Percentiles rank a stretch among this genome's conserved stretches.
These are phyloP conservation scores for Notospermus geniculatus DNA, from an alignment of 1,140 invertebrate genomes.

Conservation along the genomic window DNA sequence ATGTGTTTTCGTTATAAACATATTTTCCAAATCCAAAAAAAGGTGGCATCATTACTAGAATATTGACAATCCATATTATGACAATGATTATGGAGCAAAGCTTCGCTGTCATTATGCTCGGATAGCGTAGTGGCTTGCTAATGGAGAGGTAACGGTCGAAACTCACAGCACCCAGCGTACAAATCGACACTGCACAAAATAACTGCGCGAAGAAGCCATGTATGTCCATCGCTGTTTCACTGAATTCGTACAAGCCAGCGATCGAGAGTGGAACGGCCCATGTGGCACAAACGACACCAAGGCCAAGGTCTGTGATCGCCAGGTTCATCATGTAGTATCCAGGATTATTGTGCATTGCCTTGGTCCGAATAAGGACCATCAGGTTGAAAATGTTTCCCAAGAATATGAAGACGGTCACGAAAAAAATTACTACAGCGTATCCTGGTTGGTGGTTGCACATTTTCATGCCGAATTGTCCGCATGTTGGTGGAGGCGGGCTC, in stretches of 20 bases:
- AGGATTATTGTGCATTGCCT: slow-evolving; percentile 3
- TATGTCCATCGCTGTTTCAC: background rate
- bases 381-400: slow-evolving; percentile 1
- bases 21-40: slow-evolving; percentile 7
- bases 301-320: background rate
- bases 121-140: background rate
- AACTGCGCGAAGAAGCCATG: slow-evolving; percentile 9
- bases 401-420: background rate
- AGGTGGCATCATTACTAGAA: background rate
- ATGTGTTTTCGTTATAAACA: background rate
- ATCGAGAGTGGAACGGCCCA: background rate
- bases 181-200: slow-evolving; percentile 8
- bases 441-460: background rate
- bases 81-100: background rate
- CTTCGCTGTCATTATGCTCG: background rate
- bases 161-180: background rate
- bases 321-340: slow-evolving; percentile 1
- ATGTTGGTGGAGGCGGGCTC: too few species aligned
- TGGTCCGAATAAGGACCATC: background rate
- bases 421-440: background rate
- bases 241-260: background rate
- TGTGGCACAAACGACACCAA: background rate
- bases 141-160: slow-evolving; percentile 4
- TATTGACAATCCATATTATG: background rate
- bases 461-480: background rate